phyloP scores from a whole-genome alignment of 2,113 vertebrate species.

The Pseudolaguvia tuberculata region DNA sequence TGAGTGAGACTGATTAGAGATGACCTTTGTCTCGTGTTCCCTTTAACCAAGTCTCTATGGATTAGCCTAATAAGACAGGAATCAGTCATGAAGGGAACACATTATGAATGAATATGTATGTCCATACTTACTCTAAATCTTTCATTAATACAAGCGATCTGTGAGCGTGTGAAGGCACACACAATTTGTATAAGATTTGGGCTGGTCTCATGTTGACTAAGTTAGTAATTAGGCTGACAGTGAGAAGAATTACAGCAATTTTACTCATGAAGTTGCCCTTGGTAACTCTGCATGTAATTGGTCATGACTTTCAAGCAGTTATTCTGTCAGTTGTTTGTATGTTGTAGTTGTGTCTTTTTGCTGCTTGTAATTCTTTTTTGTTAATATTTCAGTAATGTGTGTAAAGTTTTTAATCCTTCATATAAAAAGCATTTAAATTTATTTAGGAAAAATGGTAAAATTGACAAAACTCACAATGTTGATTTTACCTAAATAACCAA shows the following conservation, averaged over 20 bases:
- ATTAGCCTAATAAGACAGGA: conserved; percentile 38
- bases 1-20: conserved; percentile 22
- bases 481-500: not conserved
- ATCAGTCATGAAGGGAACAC: conserved; percentile 21
- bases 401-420: too few relatives aligned
- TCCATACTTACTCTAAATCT: conserved; percentile 36
- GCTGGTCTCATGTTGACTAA: conserved; percentile 5
- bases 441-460: too few relatives aligned
- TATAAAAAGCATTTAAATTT: too few relatives aligned
- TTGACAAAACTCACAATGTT: too few relatives aligned
- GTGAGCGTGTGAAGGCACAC: conserved; percentile 30
- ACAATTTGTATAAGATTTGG: conserved; percentile 11
- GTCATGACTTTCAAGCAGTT: conserved; percentile 17
- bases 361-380: too few relatives aligned
- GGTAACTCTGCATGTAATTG: conserved; percentile 5
- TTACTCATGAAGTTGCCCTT: conserved; percentile 9
- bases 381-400: too few relatives aligned
- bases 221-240: conserved; percentile 31
- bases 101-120: conserved; percentile 48
- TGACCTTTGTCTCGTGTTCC: conserved; percentile 39
- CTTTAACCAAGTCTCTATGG: conserved; percentile 13
- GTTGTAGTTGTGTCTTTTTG: not conserved
- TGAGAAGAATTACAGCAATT: not conserved
- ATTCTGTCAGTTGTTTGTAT: too few relatives aligned
- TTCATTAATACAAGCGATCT: conserved; percentile 20